These are phyloP conservation scores for Spodoptera littoralis DNA, from an alignment of 2,888 invertebrate species.

Conservation along the genomic window DNA sequence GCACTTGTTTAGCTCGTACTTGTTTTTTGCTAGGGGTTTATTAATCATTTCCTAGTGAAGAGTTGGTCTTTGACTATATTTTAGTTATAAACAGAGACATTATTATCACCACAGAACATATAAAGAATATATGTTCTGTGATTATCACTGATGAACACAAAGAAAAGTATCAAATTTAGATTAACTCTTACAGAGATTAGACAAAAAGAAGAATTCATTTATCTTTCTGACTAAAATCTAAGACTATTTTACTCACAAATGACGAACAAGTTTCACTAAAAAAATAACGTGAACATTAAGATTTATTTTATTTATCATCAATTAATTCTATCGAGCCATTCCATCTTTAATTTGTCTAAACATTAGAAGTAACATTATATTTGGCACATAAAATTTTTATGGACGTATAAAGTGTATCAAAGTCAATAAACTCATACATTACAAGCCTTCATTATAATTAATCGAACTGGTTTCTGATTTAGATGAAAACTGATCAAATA, in stretches of 20 bases:
- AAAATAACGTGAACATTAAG: slow-evolving; percentile 15
- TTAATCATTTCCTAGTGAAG: neutral
- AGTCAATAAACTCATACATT: slow-evolving; percentile 60
- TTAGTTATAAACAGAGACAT: too few relatives aligned
- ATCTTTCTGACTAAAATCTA: neutral
- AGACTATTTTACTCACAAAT: neutral
- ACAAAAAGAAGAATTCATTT: too few relatives aligned
- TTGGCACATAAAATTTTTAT: slow-evolving; percentile 52
- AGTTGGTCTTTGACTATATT: neutral
- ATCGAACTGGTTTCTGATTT: slow-evolving; percentile 54
- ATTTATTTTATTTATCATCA: slow-evolving; percentile 26
- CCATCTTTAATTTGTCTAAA: slow-evolving; percentile 44
- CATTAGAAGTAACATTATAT: slow-evolving; percentile 46
- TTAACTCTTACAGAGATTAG: too few relatives aligned
- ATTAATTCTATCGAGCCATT: slow-evolving; percentile 35
- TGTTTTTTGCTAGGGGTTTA: too few relatives aligned
- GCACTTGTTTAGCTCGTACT: too few relatives aligned
- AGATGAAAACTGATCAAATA: slow-evolving; percentile 38
- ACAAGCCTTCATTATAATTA: slow-evolving; percentile 52
- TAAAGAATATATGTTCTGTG: too few relatives aligned
- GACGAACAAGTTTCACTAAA: neutral
- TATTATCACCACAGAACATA: too few relatives aligned
- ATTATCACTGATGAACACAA: too few relatives aligned
- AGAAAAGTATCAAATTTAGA: too few relatives aligned
- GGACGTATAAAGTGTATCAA: slow-evolving; percentile 50